Conservation (phyloP, 2,797 vertebrate genomes). For the Eurystomus glaucurus region DNA sequence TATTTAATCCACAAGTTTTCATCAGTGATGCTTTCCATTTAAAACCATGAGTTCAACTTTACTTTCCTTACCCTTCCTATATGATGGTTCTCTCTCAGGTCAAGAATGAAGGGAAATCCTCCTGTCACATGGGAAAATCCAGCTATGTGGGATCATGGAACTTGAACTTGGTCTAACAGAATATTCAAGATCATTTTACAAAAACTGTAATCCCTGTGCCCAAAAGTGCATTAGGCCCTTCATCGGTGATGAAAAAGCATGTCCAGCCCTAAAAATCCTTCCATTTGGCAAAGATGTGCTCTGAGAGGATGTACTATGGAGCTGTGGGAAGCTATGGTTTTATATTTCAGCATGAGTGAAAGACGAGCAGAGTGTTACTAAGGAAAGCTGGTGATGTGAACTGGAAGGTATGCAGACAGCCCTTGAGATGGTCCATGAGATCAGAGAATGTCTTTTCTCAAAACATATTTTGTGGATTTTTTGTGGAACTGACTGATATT, state of each 20-base stretch:
- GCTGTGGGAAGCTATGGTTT: neutral
- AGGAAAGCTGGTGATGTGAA: conserved; percentile 28
- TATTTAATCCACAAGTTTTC: neutral
- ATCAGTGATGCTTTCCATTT: neutral
- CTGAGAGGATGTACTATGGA: neutral
- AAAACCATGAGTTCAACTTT: neutral
- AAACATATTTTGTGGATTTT: neutral
- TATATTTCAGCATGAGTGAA: neutral
- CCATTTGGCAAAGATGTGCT: neutral
- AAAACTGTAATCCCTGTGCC: neutral
- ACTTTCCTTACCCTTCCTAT: neutral
- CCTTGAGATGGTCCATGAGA: neutral
- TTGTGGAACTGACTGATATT: neutral
- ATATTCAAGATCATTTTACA: neutral
- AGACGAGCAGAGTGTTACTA: neutral
- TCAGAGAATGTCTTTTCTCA: conserved; percentile 8
- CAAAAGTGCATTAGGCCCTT: neutral
- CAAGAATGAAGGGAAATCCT: neutral
- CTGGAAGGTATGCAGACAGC: conserved; percentile 19
- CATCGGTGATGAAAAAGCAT: neutral
- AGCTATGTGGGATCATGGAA: neutral
- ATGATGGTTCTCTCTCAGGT: neutral
- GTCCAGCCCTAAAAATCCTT: neutral
- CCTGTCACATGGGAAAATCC: neutral
- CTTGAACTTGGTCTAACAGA: neutral